These are phyloP conservation scores for Mormyrus hasselquistii DNA, from an alignment of 2,797 vertebrate species.

Conservation along the genomic window DNA sequence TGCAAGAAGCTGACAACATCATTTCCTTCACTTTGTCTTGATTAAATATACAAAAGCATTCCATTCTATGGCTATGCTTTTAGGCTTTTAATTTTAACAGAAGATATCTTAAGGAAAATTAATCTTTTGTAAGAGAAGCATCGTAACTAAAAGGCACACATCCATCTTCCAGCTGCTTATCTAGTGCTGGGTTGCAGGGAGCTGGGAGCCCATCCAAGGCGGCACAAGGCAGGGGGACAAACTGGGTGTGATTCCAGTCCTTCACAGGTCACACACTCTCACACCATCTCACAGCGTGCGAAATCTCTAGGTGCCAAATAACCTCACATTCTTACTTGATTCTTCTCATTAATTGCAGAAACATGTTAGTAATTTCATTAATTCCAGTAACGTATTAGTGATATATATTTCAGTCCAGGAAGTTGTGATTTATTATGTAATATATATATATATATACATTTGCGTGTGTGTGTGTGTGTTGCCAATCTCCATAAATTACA, in stretches of 20 bases:
- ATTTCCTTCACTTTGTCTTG: neutral
- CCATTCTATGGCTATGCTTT: neutral
- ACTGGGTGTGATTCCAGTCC: neutral
- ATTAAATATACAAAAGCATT: constrained; percentile 1
- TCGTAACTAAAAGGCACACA: neutral
- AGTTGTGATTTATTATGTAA: neutral
- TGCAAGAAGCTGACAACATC: neutral
- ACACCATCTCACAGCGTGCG: neutral
- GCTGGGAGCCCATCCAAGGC: neutral
- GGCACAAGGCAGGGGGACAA: neutral
- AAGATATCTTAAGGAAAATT: neutral
- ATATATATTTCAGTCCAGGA: neutral
- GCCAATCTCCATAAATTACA: neutral
- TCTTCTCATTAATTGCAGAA: neutral
- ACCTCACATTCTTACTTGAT: neutral
- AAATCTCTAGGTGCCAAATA: neutral
- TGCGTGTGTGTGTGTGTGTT: neutral
- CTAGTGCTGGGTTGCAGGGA: neutral
- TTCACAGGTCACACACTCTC: neutral
- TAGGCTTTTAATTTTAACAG: neutral
- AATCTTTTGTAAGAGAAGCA: neutral
- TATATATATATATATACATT: neutral
- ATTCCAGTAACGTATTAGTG: neutral
- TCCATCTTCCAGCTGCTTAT: neutral
- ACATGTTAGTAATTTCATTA: neutral